Conservation (phyloP, 2,888 invertebrate species). For the Lysandra coridon region DNA sequence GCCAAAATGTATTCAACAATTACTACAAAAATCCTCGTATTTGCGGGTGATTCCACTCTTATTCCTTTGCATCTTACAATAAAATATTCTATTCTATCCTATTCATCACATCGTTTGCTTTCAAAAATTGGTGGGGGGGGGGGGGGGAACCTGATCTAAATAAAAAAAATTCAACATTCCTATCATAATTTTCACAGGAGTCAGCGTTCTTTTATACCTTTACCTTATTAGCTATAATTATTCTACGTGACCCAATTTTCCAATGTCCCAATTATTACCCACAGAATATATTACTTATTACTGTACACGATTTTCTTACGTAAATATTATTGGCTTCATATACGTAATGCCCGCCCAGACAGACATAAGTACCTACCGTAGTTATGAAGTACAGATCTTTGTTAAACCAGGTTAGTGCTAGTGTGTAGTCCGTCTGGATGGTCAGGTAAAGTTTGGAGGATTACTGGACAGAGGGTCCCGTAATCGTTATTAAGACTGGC, state of each 20-base stretch:
- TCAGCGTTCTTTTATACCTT: too few species aligned
- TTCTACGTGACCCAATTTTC: background rate
- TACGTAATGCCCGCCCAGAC: background rate
- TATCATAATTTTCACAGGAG: too few species aligned
- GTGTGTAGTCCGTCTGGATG: constrained; percentile 58
- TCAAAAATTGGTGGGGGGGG: too few species aligned
- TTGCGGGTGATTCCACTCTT: too few species aligned
- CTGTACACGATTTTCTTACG: background rate
- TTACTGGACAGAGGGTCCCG: constrained; percentile 54
- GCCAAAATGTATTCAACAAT: background rate
- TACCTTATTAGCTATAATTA: too few species aligned
- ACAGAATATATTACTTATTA: background rate
- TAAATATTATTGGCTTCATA: background rate
- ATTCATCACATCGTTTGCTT: too few species aligned
- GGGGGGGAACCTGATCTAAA: too few species aligned
- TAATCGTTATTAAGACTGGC: constrained; percentile 40
- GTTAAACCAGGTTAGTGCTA: constrained; percentile 33
- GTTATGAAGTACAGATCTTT: constrained; percentile 16
- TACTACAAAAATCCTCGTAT: too few species aligned
- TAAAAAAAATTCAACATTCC: too few species aligned
- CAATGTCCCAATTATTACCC: too few species aligned
- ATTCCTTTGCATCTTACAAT: too few species aligned
- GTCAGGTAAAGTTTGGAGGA: constrained; percentile 67
- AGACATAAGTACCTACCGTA: constrained; percentile 2
- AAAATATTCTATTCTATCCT: too few species aligned